These are phyloP conservation scores for Xerus inauris DNA, from an alignment of 2,113 vertebrate genomes.

Conservation along the genomic window DNA sequence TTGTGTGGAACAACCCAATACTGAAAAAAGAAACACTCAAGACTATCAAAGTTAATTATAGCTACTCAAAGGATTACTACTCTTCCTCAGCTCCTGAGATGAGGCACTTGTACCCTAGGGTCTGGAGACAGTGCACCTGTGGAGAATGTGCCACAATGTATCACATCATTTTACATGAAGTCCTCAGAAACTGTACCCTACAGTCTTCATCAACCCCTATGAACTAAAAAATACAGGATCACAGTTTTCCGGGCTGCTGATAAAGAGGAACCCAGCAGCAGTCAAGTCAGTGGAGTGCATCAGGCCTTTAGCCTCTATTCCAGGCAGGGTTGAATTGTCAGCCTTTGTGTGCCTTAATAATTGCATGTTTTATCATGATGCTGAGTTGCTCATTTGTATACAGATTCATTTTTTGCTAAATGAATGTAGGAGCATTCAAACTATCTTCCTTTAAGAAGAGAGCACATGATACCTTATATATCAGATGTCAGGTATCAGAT, in stretches of 20 bases:
- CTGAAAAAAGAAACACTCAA: not conserved
- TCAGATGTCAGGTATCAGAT: not conserved
- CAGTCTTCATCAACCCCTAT: not conserved
- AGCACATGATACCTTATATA: not conserved
- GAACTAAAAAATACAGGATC: conserved; percentile 32
- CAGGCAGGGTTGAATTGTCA: not conserved
- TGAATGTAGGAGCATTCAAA: conserved; percentile 23
- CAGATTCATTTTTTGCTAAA: conserved; percentile 41
- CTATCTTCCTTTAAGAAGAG: not conserved
- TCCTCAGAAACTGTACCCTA: conserved; percentile 18
- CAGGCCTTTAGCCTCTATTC: not conserved
- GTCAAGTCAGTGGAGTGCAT: not conserved
- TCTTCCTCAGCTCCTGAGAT: not conserved
- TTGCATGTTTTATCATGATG: not conserved
- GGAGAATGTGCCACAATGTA: not conserved
- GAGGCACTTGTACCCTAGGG: not conserved
- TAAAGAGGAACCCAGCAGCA: conserved; percentile 28
- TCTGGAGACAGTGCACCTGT: not conserved
- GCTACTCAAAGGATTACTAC: not conserved
- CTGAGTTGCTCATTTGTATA: not conserved
- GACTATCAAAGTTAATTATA: not conserved
- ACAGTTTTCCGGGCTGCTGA: not conserved
- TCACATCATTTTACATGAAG: conserved; percentile 8
- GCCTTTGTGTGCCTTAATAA: not conserved
- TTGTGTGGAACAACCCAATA: not conserved